These are phyloP conservation scores for Tragelaphus buxtoni DNA, from an alignment of 2,113 vertebrate genomes.

Conservation along the genomic window DNA sequence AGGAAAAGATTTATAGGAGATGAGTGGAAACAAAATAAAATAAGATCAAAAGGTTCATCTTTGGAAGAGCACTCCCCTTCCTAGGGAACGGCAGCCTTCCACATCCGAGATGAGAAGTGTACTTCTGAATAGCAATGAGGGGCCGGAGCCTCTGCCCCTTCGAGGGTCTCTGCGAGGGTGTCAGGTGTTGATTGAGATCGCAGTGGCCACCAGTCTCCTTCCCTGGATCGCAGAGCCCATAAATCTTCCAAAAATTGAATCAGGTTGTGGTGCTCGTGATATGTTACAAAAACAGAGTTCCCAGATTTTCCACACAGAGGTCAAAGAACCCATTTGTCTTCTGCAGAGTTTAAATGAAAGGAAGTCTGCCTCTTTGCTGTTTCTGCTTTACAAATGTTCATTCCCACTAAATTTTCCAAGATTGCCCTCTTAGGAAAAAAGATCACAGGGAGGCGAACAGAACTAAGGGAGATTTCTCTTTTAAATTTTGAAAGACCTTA, in stretches of 20 bases:
- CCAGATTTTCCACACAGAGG: conserved; percentile 46
- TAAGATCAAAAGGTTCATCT: not conserved
- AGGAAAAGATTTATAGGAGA: conserved; percentile 55
- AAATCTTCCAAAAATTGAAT: conserved; percentile 49
- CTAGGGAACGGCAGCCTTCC: not conserved
- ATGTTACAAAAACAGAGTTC: not conserved
- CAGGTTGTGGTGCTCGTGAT: not conserved
- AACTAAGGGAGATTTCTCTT: not conserved
- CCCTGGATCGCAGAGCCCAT: not conserved
- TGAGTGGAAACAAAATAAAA: conserved; percentile 33
- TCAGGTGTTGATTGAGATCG: not conserved
- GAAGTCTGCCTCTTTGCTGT: conserved; percentile 15
- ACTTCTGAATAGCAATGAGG: not conserved
- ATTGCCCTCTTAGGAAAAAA: not conserved
- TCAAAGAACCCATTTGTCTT: conserved; percentile 55
- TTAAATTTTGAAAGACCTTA: not conserved
- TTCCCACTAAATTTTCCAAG: conserved; percentile 25
- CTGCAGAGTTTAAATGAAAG: conserved; percentile 39
- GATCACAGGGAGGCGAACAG: not conserved
- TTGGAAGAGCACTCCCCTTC: not conserved
- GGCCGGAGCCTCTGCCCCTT: not conserved
- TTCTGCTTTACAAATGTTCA: conserved; percentile 46
- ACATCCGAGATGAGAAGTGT: not conserved
- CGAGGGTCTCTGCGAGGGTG: not conserved
- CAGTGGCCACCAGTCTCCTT: not conserved